Conservation (phyloP, 2,113 vertebrate species). For the Indri indri region DNA sequence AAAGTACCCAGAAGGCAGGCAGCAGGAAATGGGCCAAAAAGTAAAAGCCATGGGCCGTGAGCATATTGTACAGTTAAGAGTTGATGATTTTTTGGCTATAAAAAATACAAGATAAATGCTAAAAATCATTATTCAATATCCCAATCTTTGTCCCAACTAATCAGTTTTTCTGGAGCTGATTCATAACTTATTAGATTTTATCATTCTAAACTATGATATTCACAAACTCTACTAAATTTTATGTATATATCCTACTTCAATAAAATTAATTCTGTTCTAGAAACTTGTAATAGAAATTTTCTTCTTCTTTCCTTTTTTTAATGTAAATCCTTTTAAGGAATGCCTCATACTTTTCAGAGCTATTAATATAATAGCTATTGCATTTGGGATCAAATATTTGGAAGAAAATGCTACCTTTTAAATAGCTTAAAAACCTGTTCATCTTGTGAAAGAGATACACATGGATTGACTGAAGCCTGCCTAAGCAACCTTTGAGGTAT, state of each 20-base stretch:
- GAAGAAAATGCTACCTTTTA: background rate
- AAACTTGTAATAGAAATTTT: background rate
- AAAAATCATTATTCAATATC: background rate
- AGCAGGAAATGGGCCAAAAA: background rate
- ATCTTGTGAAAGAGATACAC: background rate
- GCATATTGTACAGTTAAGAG: background rate
- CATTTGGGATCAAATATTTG: background rate
- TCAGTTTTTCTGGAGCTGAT: background rate
- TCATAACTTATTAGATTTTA: background rate
- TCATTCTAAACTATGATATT: background rate
- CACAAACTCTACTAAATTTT: slow-evolving; percentile 9
- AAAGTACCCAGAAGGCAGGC: background rate
- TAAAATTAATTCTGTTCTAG: background rate
- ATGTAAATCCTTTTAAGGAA: background rate
- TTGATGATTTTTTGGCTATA: background rate
- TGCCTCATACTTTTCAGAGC: background rate
- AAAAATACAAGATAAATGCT: background rate
- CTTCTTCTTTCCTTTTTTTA: background rate
- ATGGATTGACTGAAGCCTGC: background rate
- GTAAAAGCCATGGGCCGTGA: background rate
- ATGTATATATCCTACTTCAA: background rate
- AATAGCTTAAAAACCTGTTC: slow-evolving; percentile 16
- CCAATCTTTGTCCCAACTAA: background rate
- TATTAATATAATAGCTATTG: background rate
- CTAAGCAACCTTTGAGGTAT: background rate